A percentile compares a stretch with the other conserved stretches of the same genome.
Evolutionary conservation across 1,140 invertebrate genomes (phyloP).

Genomic region (Aradophagus sp.): DNA sequence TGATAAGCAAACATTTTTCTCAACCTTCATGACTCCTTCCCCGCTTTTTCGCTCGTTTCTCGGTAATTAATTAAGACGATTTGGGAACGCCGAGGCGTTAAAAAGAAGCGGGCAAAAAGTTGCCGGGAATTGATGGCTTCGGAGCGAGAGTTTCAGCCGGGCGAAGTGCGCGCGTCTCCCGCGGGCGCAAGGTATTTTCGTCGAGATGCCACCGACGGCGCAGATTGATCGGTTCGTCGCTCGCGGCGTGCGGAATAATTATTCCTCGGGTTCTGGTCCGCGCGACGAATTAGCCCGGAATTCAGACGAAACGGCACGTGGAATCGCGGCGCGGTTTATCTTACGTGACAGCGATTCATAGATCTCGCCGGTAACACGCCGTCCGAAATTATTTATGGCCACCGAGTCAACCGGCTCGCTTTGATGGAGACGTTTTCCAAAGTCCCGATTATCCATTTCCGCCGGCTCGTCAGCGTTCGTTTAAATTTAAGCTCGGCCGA

Average conservation of each 20-base stretch:
- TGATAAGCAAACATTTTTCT: no score
- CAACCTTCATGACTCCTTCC: no score
- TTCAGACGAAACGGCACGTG: slow-evolving; percentile 54
- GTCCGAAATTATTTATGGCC: slow-evolving; percentile 63
- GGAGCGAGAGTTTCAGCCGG: slow-evolving; percentile 40
- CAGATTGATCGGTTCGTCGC: slow-evolving; percentile 65
- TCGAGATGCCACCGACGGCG: slow-evolving; percentile 49
- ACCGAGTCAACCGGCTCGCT: not conserved
- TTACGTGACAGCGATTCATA: slow-evolving; percentile 48
- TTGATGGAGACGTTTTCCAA: no score
- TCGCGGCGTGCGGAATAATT: slow-evolving; percentile 62
- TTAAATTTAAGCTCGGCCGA: not conserved
- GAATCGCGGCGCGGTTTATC: slow-evolving; percentile 50
- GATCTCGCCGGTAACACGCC: slow-evolving; percentile 28
- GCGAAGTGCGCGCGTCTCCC: slow-evolving; percentile 45
- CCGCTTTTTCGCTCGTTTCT: no score
- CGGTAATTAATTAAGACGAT: no score
- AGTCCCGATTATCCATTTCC: no score
- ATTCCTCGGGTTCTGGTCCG: slow-evolving; percentile 60
- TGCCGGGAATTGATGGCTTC: slow-evolving; percentile 37
- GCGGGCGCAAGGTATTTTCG: slow-evolving; percentile 48
- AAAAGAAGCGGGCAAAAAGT: slow-evolving; percentile 34
- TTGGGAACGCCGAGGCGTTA: no score
- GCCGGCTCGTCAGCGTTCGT: no score
- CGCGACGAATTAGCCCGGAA: slow-evolving; percentile 66